Evolutionary conservation across 2,113 vertebrate genomes (phyloP), one percentile per base, ranked within the genome.

Genomic region (Galeopterus variegatus): DNA sequence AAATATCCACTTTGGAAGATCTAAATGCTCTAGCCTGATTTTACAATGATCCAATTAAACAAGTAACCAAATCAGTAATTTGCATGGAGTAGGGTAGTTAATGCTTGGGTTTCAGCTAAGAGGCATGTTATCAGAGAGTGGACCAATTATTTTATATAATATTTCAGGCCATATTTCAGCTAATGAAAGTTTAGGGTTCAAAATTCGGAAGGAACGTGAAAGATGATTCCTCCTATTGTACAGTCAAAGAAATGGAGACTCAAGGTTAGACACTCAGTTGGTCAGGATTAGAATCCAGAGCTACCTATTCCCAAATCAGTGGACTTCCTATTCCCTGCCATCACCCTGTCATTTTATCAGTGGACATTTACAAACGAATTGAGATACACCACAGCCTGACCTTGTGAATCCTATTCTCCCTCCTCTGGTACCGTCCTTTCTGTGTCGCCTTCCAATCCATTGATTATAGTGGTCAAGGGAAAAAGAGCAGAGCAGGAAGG

Each of bases 161-260:
- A 31, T 90, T 58, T 58, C 41, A 81, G 67, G 33, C 31, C 52
- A 18, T 67, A 23, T 87, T 83, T 81, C 67, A 93, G 65, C 33
- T 41, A 84, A 48, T 69, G 77, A 77, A 82, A 79, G 82, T 48
- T 45, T 36, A 75, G 62, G 41, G 24, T 70, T 87, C 21, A 81
- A 60, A 92, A 81, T 0, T 69, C 52, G 84, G 73, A 85, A 96
- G 83, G 58, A 87, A 93, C 28, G 41, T 95, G 67, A 88, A 88
- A 85, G 81, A 45, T 17, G 23, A 58, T 86, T 97, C 6, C 23
- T 94, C 14, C 7, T 26, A 54, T 65, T 82, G 79, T 41, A 33
- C 6, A 45, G 45, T 85, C 33, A n/a, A 75, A 87, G 48, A 77
- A 75, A 54, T 18, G 48, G 50, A 77, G 41, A 17, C 2, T 95